phyloP scores from a whole-genome alignment of 2,797 vertebrate species.

The Parauchenoglanis punctatus region DNA sequence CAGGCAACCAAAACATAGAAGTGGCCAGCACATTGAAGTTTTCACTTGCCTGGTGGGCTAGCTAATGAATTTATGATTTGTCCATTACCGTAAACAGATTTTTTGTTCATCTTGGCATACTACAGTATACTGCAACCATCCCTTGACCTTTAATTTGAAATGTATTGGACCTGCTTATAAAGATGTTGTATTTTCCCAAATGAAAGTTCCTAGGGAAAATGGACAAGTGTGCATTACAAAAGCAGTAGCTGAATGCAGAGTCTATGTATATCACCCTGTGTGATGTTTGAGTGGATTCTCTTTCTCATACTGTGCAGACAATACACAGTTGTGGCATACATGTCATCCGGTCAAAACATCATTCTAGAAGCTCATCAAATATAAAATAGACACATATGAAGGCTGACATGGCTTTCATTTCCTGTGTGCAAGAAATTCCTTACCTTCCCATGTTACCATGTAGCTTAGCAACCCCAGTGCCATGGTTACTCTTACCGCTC shows the following conservation, averaged over 20 bases:
- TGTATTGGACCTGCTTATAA: not conserved
- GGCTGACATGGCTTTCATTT: not conserved
- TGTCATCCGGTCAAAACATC: not conserved
- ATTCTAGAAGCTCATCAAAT: not conserved
- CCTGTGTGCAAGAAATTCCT: slow-evolving; percentile 12
- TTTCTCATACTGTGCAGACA: not conserved
- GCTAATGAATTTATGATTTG: not conserved
- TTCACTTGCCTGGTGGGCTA: no score
- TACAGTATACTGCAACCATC: not conserved
- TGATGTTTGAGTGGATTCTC: not conserved
- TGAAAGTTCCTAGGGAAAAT: not conserved
- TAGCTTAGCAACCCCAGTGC: slow-evolving; percentile 44
- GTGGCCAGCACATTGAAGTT: not conserved
- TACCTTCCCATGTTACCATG: slow-evolving; percentile 4
- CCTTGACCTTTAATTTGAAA: not conserved
- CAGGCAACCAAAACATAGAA: not conserved
- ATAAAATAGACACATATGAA: not conserved
- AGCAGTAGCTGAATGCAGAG: not conserved
- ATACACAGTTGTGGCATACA: not conserved
- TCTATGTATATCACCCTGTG: not conserved
- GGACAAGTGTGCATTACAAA: not conserved
- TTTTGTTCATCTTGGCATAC: not conserved
- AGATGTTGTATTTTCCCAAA: not conserved
- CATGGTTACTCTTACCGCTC: slow-evolving; percentile 3
- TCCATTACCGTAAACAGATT: not conserved